These are phyloP conservation scores for Xenopus petersii DNA, from an alignment of 2,797 vertebrate species.

Conservation along the genomic window DNA sequence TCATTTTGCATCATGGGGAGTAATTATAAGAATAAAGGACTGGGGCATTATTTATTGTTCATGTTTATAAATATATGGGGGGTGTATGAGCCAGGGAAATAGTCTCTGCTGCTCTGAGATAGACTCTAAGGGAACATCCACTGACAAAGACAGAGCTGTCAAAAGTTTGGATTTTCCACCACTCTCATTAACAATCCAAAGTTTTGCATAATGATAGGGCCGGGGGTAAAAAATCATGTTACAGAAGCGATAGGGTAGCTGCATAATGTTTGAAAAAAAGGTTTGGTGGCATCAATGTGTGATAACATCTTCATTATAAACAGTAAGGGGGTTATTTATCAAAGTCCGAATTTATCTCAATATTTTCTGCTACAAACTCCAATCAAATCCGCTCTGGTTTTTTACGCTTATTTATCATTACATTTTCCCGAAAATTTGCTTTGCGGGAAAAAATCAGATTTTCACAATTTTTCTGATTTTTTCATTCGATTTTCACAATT, in stretches of 20 bases:
- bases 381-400: too few species aligned
- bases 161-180: background rate
- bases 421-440: too few species aligned
- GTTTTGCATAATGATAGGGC: background rate
- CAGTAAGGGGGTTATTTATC: background rate
- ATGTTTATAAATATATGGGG: background rate
- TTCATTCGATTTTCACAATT: too few species aligned
- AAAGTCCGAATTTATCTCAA: too few species aligned
- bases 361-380: too few species aligned
- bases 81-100: background rate
- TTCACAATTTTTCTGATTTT: too few species aligned
- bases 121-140: background rate
- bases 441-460: background rate
- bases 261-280: too few species aligned
- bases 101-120: background rate
- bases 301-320: background rate
- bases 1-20: slow-evolving; percentile 1
- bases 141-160: background rate
- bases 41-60: slow-evolving; percentile 2
- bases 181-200: background rate
- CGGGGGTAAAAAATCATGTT: background rate
- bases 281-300: too few species aligned
- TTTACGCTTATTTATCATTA: too few species aligned
- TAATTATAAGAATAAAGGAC: background rate
- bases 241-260: too few species aligned